Percentiles rank a stretch among this genome's conserved stretches.
Evolutionary conservation across 2,888 invertebrate genomes (phyloP).

Genomic region (Yponomeuta sedellus): DNA sequence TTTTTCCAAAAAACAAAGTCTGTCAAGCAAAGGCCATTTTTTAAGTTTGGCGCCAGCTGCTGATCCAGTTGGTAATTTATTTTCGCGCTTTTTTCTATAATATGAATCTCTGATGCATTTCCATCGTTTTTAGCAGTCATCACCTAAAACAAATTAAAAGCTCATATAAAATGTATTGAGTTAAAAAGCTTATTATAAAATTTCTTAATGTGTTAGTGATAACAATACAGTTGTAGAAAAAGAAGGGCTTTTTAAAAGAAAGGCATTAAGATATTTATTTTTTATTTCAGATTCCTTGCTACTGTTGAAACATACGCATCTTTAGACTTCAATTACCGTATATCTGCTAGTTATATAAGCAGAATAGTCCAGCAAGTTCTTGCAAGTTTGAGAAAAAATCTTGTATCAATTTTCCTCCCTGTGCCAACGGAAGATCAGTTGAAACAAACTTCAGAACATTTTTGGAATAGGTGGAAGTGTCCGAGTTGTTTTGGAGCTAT

Average conservation of each 20-base stretch:
- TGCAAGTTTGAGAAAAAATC: constrained; percentile 14
- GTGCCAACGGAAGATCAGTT: constrained; percentile 7
- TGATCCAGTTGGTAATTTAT: constrained; percentile 27
- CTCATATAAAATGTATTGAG: constrained; percentile 18
- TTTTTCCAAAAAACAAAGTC: constrained; percentile 18
- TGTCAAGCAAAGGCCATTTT: constrained; percentile 19
- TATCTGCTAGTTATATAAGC: constrained; percentile 25
- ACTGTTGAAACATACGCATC: constrained; percentile 12
- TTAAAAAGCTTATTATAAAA: constrained; percentile 17
- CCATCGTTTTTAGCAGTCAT: constrained; percentile 20
- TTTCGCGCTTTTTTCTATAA: constrained; percentile 27
- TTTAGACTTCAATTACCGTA: constrained; percentile 14
- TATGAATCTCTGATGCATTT: constrained; percentile 27
- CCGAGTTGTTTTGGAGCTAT: constrained; percentile 15
- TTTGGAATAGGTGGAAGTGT: constrained; percentile 16
- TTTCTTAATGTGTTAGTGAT: background rate
- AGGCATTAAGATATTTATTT: constrained; percentile 15
- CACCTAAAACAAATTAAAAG: constrained; percentile 20
- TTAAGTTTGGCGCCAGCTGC: constrained; percentile 26
- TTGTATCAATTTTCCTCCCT: background rate
- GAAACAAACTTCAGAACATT: constrained; percentile 10
- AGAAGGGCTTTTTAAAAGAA: constrained; percentile 14
- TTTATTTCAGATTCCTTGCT: constrained; percentile 20
- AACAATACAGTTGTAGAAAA: constrained; percentile 5
- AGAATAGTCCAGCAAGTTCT: constrained; percentile 16